Evolutionary conservation across 2,888 invertebrate genomes (phyloP).

Genomic region (Villa cingulata): DNA sequence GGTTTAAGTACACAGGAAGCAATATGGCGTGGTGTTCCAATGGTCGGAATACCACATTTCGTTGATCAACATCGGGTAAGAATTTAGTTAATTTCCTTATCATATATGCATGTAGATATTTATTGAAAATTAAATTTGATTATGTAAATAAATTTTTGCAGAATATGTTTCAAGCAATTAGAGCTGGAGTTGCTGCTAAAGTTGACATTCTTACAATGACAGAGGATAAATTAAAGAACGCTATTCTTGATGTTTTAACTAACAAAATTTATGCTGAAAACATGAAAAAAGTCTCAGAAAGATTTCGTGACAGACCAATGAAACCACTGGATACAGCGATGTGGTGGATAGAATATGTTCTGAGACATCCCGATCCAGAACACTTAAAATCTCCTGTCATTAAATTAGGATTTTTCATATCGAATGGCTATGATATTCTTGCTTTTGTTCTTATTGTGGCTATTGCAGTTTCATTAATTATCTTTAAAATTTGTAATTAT

Average conservation of each 20-base stretch:
- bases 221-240: slow-evolving; percentile 8
- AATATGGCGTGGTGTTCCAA: slow-evolving; percentile 25
- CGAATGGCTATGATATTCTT: background rate
- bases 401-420: slow-evolving; percentile 26
- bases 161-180: slow-evolving; percentile 8
- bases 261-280: slow-evolving; percentile 16
- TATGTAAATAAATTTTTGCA: no score
- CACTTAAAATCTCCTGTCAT: slow-evolving; percentile 35
- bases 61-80: slow-evolving; percentile 22
- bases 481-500: background rate
- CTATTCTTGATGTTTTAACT: slow-evolving; percentile 13
- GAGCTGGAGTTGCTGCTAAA: slow-evolving; percentile 16
- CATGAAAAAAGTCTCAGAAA: slow-evolving; percentile 30
- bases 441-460: background rate
- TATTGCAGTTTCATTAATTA: background rate
- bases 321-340: slow-evolving; percentile 42
- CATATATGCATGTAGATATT: no score
- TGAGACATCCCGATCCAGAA: slow-evolving; percentile 38
- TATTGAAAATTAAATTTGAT: no score
- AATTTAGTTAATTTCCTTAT: background rate
- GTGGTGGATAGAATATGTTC: slow-evolving; percentile 48
- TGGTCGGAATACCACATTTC: slow-evolving; percentile 24
- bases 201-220: slow-evolving; percentile 16
- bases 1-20: slow-evolving; percentile 27
- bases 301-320: slow-evolving; percentile 39